phyloP scores from a whole-genome alignment of 1,140 invertebrate genomes.

The Brachionus koreanus region DNA sequence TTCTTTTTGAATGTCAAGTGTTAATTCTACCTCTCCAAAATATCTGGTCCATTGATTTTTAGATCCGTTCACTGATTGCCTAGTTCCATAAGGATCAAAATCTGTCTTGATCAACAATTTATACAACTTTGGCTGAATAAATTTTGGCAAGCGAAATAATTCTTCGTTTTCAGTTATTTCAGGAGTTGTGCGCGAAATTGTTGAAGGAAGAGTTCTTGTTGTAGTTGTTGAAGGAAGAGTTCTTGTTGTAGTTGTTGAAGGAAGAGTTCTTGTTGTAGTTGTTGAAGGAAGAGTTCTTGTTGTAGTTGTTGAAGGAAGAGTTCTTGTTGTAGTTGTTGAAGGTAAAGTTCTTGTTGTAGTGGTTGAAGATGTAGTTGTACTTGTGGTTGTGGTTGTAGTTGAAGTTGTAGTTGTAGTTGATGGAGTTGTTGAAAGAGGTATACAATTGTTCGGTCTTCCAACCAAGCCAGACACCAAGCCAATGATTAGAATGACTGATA shows the following conservation, averaged over 20 bases:
- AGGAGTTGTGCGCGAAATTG: not conserved
- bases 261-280: not conserved
- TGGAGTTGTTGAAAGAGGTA: slow-evolving; percentile 58
- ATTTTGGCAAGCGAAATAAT: not conserved
- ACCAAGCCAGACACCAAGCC: slow-evolving; percentile 12
- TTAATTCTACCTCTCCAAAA: slow-evolving; percentile 18
- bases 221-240: not conserved
- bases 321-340: slow-evolving; percentile 58
- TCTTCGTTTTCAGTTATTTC: not conserved
- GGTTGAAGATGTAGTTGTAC: slow-evolving; percentile 50
- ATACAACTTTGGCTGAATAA: not conserved
- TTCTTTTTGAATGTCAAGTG: not conserved
- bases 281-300: not conserved
- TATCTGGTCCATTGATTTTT: not conserved
- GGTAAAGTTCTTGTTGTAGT: slow-evolving; percentile 55
- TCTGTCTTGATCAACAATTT: slow-evolving; percentile 11
- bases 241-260: slow-evolving; percentile 43
- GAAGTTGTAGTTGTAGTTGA: slow-evolving; percentile 49
- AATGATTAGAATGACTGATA: not conserved
- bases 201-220: slow-evolving; percentile 39
- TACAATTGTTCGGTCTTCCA: slow-evolving; percentile 3
- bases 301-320: slow-evolving; percentile 48
- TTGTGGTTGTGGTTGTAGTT: slow-evolving; percentile 50
- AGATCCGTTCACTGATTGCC: not conserved
- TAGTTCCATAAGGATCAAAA: slow-evolving; percentile 26